phyloP scores from a whole-genome alignment of 1,140 invertebrate genomes.

The Anastrepha obliqua region DNA sequence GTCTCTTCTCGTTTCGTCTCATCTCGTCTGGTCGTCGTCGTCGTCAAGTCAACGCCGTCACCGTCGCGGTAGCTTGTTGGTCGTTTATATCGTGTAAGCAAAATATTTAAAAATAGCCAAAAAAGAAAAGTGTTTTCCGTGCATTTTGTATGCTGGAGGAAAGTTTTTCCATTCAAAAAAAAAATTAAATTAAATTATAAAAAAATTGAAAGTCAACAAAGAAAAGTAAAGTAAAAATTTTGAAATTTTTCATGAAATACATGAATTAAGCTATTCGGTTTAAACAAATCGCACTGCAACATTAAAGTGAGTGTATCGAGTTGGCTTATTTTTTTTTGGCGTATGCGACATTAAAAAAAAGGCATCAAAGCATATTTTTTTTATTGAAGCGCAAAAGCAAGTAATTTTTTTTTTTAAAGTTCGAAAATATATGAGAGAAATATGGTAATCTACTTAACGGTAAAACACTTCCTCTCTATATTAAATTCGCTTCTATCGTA shows the following conservation, averaged over 20 bases:
- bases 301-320: too few relatives aligned
- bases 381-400: too few relatives aligned
- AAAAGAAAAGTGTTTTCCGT: neutral
- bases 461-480: neutral
- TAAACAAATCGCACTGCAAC: too few relatives aligned
- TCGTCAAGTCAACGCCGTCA: neutral
- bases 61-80: neutral
- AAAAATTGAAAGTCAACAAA: neutral
- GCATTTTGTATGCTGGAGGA: neutral
- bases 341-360: too few relatives aligned
- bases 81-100: neutral
- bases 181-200: neutral
- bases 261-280: neutral
- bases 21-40: neutral
- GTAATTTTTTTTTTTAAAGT: too few relatives aligned
- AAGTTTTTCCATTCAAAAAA: neutral
- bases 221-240: neutral
- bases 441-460: neutral
- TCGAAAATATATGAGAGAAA: too few relatives aligned
- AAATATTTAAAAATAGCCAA: slow-evolving; percentile 1
- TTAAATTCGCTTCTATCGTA: neutral
- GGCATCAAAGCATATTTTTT: too few relatives aligned
- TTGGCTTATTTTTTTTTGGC: too few relatives aligned
- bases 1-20: slow-evolving; percentile 36
- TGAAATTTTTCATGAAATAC: neutral